Percentiles rank a stretch among this genome's conserved stretches.
Evolutionary conservation across 2,888 invertebrate genomes (phyloP).

Genomic region (Polyommatus iphigenia): DNA sequence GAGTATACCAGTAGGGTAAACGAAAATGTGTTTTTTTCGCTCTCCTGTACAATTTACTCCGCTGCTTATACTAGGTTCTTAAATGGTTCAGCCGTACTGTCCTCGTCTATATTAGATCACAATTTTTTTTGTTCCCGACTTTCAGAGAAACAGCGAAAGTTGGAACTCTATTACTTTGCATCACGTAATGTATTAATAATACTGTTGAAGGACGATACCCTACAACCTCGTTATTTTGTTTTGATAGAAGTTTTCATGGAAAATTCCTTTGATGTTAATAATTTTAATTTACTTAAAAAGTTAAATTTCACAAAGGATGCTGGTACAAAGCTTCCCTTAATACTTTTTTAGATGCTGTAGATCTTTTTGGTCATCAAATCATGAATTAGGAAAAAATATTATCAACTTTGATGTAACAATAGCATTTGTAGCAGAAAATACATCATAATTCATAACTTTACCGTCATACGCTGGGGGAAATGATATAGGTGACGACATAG

Average conservation of each 20-base stretch:
- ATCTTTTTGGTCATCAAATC: neutral
- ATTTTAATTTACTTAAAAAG: neutral
- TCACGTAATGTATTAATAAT: neutral
- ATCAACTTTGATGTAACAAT: too few relatives aligned
- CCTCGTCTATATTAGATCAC: neutral
- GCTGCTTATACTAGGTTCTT: too few relatives aligned
- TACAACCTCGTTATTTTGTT: conserved; percentile 2
- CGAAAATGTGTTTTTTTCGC: too few relatives aligned
- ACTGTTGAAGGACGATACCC: neutral
- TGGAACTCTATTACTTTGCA: neutral
- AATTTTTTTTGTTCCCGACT: neutral
- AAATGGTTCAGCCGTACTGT: too few relatives aligned
- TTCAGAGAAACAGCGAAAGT: neutral
- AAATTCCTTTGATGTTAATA: neutral
- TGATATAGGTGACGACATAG: neutral
- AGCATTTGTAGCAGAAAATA: neutral
- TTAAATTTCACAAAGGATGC: conserved; percentile 1
- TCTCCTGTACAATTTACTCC: too few relatives aligned
- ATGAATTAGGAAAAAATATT: too few relatives aligned
- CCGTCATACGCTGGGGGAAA: neutral
- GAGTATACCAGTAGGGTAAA: too few relatives aligned
- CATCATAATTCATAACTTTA: neutral
- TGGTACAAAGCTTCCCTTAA: neutral
- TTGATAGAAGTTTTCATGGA: neutral
- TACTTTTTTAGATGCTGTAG: neutral